Conservation (phyloP, 30 jellyfish, hydroid and myxozoan species). For the Aurelia aurita complex sp. Pacific region DNA sequence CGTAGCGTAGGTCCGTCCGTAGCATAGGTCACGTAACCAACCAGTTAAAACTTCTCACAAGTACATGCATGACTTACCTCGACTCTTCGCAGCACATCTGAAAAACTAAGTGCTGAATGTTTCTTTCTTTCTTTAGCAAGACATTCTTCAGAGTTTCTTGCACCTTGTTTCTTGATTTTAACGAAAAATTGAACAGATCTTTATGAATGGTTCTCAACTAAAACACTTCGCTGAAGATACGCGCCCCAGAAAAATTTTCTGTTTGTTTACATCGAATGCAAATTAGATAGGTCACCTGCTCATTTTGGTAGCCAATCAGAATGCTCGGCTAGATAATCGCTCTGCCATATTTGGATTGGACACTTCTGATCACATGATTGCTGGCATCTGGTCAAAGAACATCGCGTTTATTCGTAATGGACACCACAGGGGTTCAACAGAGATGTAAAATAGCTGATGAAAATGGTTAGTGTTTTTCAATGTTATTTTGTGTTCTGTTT, state of each 20-base stretch:
- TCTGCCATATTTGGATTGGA: slow-evolving; percentile 48
- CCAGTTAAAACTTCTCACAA: too few species aligned
- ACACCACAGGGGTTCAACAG: too few species aligned
- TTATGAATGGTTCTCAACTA: background rate
- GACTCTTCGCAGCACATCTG: too few species aligned
- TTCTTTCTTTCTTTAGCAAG: too few species aligned
- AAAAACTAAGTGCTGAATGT: too few species aligned
- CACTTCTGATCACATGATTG: slow-evolving; percentile 59
- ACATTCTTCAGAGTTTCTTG: too few species aligned
- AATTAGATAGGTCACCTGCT: slow-evolving; percentile 60
- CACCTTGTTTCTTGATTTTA: background rate
- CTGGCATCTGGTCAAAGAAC: slow-evolving; percentile 28
- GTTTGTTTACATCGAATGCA: slow-evolving; percentile 72
- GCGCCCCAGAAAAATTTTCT: slow-evolving; percentile 57
- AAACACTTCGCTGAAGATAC: slow-evolving; percentile 6
- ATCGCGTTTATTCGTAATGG: background rate
- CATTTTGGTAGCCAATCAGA: slow-evolving; percentile 46
- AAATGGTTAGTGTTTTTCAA: too few species aligned
- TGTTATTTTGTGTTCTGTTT: too few species aligned
- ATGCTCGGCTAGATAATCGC: background rate
- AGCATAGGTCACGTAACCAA: too few species aligned
- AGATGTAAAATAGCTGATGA: too few species aligned
- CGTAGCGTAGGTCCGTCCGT: too few species aligned
- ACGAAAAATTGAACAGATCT: background rate
- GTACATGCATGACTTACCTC: too few species aligned